Conservation (phyloP, 92 coral and sea anemone genomes). For the Epizoanthus illoricatus region DNA sequence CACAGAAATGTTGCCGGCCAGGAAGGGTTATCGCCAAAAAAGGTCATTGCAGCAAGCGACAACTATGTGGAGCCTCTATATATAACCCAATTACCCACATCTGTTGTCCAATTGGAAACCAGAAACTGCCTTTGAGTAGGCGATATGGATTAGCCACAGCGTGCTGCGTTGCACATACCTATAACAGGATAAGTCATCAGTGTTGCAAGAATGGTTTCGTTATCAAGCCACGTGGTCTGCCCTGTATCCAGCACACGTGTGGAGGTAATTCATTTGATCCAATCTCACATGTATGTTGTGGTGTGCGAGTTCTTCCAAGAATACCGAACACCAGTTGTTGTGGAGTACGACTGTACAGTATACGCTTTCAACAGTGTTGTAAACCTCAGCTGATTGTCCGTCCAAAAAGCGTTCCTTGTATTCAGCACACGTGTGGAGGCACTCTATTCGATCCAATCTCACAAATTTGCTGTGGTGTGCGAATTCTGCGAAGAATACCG, state of each 20-base stretch:
- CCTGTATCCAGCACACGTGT: not conserved
- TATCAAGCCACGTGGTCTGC: not conserved
- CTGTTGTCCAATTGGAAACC: conserved; percentile 4
- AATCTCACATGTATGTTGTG: conserved; percentile 10
- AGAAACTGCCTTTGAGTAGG: not conserved
- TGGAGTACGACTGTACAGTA: not conserved
- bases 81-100: not conserved
- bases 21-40: not conserved
- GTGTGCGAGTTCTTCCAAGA: not conserved
- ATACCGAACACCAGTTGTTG: not conserved
- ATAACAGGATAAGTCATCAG: conserved; percentile 5
- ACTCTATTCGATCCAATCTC: not conserved
- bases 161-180: conserved; percentile 2
- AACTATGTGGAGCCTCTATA: not conserved
- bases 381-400: conserved; percentile 1
- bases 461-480: conserved; percentile 22
- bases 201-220: conserved; percentile 16
- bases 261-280: not conserved
- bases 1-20: conserved; percentile 3
- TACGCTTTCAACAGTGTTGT: conserved; percentile 16
- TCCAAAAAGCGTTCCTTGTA: not conserved
- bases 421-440: not conserved
- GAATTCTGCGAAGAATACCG: not conserved
- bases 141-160: conserved; percentile 3
- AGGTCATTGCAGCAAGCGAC: not conserved